Evolutionary conservation across 2,888 invertebrate genomes (phyloP).

Genomic region (Trichogramma dendrolimi): DNA sequence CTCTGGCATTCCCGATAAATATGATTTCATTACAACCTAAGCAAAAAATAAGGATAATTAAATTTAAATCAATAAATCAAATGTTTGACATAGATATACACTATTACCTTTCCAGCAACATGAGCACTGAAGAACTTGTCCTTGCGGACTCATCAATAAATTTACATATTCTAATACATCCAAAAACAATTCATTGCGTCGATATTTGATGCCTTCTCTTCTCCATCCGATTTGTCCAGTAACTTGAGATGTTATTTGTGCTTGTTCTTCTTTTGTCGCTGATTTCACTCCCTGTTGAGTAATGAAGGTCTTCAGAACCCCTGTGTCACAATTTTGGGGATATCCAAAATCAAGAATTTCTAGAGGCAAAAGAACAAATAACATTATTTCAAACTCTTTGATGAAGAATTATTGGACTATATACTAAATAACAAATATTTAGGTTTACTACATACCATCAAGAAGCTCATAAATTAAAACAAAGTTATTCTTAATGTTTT

Average conservation of each 20-base stretch:
- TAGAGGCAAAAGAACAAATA: constrained; percentile 42
- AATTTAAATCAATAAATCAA: background rate
- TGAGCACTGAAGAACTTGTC: constrained; percentile 98
- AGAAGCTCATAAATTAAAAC: constrained; percentile 98
- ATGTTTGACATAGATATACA: constrained; percentile 1
- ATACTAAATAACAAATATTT: background rate
- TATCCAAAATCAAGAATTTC: constrained; percentile 99
- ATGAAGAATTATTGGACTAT: background rate
- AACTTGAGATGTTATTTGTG: constrained; percentile 97
- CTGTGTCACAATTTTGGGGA: constrained; percentile 99
- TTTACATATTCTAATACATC: constrained; percentile 99
- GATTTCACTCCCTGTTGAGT: constrained; percentile 99
- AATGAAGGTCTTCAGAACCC: constrained; percentile 97
- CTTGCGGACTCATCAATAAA: constrained; percentile 98
- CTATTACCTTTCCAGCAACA: constrained; percentile 82
- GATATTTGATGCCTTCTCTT: constrained; percentile 97
- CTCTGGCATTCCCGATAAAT: constrained; percentile 99
- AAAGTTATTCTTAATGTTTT: constrained; percentile 99
- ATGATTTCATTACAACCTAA: constrained; percentile 96
- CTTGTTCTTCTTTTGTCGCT: constrained; percentile 98
- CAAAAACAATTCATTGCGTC: constrained; percentile 95
- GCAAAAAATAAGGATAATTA: constrained; percentile 14
- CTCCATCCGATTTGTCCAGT: constrained; percentile 99
- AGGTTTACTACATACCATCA: constrained; percentile 68
- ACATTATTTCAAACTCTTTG: background rate